These are phyloP conservation scores for Ormyrus labotus DNA, from an alignment of 2,888 invertebrate species.

Conservation along the genomic window DNA sequence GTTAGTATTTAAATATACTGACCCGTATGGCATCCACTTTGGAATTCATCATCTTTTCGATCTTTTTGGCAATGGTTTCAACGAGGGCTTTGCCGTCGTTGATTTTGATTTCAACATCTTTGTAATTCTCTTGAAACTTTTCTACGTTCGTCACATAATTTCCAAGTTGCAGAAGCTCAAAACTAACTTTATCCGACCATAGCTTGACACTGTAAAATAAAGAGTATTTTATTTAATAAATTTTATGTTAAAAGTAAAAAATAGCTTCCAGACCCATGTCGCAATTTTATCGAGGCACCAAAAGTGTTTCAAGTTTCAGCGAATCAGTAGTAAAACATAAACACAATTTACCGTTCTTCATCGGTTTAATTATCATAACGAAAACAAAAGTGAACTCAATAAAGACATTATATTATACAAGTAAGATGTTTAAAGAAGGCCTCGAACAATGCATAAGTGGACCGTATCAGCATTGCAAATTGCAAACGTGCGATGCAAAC, in stretches of 20 bases:
- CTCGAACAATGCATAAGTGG: too few relatives aligned
- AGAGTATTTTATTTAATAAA: neutral
- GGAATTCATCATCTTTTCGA: slow-evolving; percentile 91
- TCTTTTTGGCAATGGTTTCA: slow-evolving; percentile 88
- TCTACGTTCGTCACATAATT: slow-evolving; percentile 88
- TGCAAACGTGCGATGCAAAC: neutral
- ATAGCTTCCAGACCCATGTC: too few relatives aligned
- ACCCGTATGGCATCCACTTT: slow-evolving; percentile 92
- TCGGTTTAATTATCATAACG: too few relatives aligned
- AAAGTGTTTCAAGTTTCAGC: too few relatives aligned
- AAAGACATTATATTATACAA: too few relatives aligned
- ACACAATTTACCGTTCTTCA: too few relatives aligned
- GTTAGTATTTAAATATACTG: slow-evolving; percentile 60
- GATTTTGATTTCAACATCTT: slow-evolving; percentile 85
- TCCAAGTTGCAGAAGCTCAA: slow-evolving; percentile 87
- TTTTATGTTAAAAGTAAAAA: too few relatives aligned
- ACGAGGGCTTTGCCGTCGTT: slow-evolving; percentile 88
- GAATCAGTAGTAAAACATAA: too few relatives aligned
- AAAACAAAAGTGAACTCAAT: too few relatives aligned
- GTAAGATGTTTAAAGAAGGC: too few relatives aligned
- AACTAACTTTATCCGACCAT: slow-evolving; percentile 89
- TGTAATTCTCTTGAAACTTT: slow-evolving; percentile 89
- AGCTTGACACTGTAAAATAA: slow-evolving; percentile 81
- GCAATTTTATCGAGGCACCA: too few relatives aligned
- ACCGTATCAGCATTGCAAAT: neutral